These are phyloP conservation scores for Cheilosia variabilis DNA, from an alignment of 2,888 invertebrate genomes.

Conservation along the genomic window DNA sequence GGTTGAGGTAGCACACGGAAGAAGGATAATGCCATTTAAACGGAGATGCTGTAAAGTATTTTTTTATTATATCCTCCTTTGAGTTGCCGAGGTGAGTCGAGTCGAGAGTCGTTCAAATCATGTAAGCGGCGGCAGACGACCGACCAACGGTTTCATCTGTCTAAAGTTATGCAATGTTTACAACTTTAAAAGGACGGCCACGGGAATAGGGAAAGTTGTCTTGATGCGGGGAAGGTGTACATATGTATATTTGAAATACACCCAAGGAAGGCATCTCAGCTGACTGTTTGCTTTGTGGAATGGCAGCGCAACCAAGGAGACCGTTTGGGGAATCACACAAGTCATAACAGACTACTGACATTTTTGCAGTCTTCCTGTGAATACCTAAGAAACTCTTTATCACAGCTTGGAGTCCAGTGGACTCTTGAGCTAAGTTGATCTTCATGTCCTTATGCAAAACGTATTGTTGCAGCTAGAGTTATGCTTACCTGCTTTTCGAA, in stretches of 20 bases:
- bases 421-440: too few species aligned
- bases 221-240: conserved; percentile 6
- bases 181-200: conserved; percentile 43
- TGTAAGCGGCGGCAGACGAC: conserved; percentile 1
- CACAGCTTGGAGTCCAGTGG: too few species aligned
- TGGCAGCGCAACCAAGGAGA: conserved; percentile 4
- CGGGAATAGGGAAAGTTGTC: conserved; percentile 42
- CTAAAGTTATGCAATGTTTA: conserved; percentile 46
- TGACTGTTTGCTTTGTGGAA: conserved; percentile 55
- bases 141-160: conserved; percentile 17
- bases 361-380: conserved; percentile 27
- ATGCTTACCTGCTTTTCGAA: too few species aligned
- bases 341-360: conserved; percentile 24
- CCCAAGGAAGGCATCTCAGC: conserved; percentile 44
- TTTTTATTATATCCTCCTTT: conserved; percentile 3
- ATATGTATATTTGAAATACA: not conserved
- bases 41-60: conserved; percentile 37
- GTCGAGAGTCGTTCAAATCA: conserved; percentile 45
- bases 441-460: too few species aligned
- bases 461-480: too few species aligned
- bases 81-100: conserved; percentile 12
- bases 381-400: conserved; percentile 22
- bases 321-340: conserved; percentile 49
- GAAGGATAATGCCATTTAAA: conserved; percentile 55
- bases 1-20: not conserved